phyloP scores from a whole-genome alignment of 1,140 invertebrate species.

The Drosophila santomea region DNA sequence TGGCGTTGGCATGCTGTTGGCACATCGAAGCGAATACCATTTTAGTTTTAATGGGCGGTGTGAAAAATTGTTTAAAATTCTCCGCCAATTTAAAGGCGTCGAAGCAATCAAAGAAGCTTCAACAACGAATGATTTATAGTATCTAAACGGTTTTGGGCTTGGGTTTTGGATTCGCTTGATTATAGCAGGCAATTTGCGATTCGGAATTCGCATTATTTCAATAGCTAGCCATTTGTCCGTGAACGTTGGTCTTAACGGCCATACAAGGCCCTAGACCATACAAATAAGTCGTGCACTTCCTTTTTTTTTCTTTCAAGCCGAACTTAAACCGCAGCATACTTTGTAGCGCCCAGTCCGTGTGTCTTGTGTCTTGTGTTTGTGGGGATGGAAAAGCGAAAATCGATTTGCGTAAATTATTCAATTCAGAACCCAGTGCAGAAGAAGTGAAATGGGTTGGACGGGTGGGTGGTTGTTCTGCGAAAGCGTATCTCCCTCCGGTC shows the following conservation, averaged over 20 bases:
- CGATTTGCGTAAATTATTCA: conserved; percentile 58
- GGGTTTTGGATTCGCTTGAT: not conserved
- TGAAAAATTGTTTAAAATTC: conserved; percentile 19
- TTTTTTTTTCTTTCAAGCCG: not conserved
- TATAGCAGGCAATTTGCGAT: conserved; percentile 35
- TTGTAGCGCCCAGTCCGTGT: conserved; percentile 14
- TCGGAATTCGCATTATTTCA: conserved; percentile 31
- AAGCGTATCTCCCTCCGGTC: not conserved
- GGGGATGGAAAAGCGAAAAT: conserved; percentile 57
- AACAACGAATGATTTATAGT: conserved; percentile 29
- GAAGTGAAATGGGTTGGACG: not conserved
- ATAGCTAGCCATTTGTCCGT: conserved; percentile 34
- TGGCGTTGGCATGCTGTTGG: conserved; percentile 18
- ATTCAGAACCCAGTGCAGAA: conserved; percentile 11
- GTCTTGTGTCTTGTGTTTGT: conserved; percentile 5
- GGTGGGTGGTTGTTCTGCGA: not conserved
- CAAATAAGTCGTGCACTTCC: conserved; percentile 7
- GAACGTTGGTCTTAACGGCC: conserved; percentile 21
- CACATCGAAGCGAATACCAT: conserved; percentile 8
- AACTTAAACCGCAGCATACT: conserved; percentile 37
- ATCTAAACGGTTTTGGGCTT: conserved; percentile 25
- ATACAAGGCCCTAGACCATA: conserved; percentile 1
- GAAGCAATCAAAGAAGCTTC: not conserved
- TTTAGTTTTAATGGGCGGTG: conserved; percentile 18
- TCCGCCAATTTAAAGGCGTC: not conserved